Percentiles rank a stretch among this genome's conserved stretches.
These are phyloP conservation scores for Xanthia togata DNA, from an alignment of 2,888 invertebrate species.

Conservation along the genomic window DNA sequence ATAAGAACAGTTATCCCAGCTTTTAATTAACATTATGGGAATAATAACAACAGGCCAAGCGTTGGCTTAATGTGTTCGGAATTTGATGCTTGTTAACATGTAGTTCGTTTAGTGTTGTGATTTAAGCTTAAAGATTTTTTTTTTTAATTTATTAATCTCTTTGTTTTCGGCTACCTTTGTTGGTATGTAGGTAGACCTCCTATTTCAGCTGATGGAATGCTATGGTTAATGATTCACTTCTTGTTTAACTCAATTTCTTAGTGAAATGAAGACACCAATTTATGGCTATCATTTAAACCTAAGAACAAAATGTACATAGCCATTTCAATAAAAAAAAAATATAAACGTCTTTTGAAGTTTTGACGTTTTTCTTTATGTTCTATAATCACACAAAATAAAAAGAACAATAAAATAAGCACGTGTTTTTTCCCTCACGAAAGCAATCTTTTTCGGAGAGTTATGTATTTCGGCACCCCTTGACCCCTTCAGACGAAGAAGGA, in stretches of 20 bases:
- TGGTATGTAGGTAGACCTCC: background rate
- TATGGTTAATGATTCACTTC: no score
- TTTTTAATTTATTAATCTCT: background rate
- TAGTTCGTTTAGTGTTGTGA: conserved; percentile 25
- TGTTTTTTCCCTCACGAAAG: conserved; percentile 45
- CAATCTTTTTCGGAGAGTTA: conserved; percentile 56
- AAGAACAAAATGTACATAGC: background rate
- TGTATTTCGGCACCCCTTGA: conserved; percentile 61
- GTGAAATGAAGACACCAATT: background rate
- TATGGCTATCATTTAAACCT: background rate
- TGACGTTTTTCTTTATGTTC: conserved; percentile 18
- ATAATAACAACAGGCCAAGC: conserved; percentile 58
- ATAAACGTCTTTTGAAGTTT: conserved; percentile 2
- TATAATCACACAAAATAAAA: conserved; percentile 45
- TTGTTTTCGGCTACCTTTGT: background rate
- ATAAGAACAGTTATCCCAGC: conserved; percentile 68
- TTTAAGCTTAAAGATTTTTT: background rate
- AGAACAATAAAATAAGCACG: conserved; percentile 53
- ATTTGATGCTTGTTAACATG: conserved; percentile 32
- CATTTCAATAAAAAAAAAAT: background rate
- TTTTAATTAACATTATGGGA: conserved; percentile 74
- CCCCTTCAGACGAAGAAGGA: conserved; percentile 49
- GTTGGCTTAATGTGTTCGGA: conserved; percentile 15
- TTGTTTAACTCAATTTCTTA: background rate
- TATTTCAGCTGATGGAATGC: background rate